Base-by-base conservation (phyloP, 2,797 vertebrate species). In the Melanotaenia nigrans region DNA sequence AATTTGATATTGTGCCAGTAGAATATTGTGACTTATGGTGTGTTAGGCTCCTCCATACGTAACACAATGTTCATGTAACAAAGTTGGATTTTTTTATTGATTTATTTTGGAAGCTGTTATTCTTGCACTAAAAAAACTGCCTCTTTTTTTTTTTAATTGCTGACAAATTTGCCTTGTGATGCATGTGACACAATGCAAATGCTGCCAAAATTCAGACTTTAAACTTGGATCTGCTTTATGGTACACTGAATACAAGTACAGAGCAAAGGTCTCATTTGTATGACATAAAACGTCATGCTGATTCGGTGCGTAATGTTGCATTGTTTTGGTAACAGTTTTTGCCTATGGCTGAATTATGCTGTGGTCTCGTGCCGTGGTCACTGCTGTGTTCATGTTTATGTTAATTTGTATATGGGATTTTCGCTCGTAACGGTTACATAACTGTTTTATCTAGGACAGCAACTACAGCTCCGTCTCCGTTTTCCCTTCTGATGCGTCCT, bases 391-490 rank as follows among this genome's bases (percentile, higher is more conserved):
- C 72, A 54, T 87, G 74, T 87, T 85, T 83, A 84, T 88, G 85
- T 84, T 90, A 56, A 89, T 88, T 88, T 90, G 77, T 84, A 78
- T 87, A 77, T 78, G 71, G 68, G 75, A 32, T 61, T 80, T 85
- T 78, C 70, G 73, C 85, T 83, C 65, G 86, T 84, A 89, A 83
- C 86, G 66, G 65, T 93, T 92, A 75, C 80, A 81, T 91, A 89
- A 93, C 85, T 71, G 25, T 86, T 75, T 24, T 88, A 91, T 89
- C 87, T 80, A 68, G 91, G 92, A 79, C 90, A 88, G 77, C 84
- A 81, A 81, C 67, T 40, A 73, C 85, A 89, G 85, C 84, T 85
- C 90, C 79, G 85, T 86, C 82, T 85, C 62, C 13, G 59, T 78
- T 82, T 71, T 77, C 58, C 67, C 32, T 16, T 80, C 72, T 84